Conservation (phyloP, 2,888 invertebrate genomes). For the Eupelmus urozonus region DNA sequence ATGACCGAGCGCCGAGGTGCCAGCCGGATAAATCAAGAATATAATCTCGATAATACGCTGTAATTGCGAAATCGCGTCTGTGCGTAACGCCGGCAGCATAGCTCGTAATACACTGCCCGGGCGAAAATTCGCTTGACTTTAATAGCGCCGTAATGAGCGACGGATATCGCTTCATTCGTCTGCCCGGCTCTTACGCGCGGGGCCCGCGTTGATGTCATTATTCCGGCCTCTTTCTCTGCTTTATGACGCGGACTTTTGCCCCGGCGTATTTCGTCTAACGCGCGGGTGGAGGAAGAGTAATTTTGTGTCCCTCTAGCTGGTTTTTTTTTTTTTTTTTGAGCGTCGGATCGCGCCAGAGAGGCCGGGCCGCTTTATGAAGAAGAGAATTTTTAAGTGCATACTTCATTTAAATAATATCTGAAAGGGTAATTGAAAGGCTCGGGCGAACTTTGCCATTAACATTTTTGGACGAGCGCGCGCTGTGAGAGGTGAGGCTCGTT, state of each 20-base stretch:
- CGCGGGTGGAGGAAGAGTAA: conserved; percentile 11
- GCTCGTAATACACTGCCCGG: conserved; percentile 13
- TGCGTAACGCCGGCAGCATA: background rate
- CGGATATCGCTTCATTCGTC: conserved; percentile 28
- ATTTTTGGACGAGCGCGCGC: background rate
- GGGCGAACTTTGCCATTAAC: conserved; percentile 15
- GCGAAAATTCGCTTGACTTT: conserved; percentile 41
- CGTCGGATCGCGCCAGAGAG: background rate
- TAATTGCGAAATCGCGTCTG: conserved; percentile 51
- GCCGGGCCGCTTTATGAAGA: conserved; percentile 18
- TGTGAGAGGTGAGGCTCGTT: background rate
- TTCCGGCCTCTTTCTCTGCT: background rate
- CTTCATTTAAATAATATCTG: conserved; percentile 32
- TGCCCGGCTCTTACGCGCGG: background rate
- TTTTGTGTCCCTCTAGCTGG: background rate
- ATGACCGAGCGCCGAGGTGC: background rate
- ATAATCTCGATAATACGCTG: conserved; percentile 49
- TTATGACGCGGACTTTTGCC: background rate
- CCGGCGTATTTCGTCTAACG: background rate
- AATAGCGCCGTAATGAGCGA: conserved; percentile 46
- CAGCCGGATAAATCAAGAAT: conserved; percentile 43
- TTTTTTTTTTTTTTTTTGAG: conserved; percentile 4
- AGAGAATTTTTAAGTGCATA: conserved; percentile 22
- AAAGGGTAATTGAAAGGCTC: conserved; percentile 33
- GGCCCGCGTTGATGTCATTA: conserved; percentile 8